phyloP scores from a whole-genome alignment of 1,140 invertebrate species.

The Chrysopa pallens region DNA sequence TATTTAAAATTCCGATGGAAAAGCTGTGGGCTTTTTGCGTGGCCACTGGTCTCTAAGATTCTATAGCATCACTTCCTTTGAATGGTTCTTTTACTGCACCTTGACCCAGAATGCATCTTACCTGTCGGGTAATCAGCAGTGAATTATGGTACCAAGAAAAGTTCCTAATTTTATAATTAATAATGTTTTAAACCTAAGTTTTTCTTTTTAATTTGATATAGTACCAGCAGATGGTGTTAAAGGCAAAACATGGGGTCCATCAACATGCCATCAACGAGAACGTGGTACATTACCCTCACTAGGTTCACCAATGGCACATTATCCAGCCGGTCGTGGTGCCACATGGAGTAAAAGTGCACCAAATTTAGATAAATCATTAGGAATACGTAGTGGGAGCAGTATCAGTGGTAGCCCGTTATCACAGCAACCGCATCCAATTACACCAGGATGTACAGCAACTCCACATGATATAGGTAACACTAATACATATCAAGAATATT shows the following conservation, averaged over 20 bases:
- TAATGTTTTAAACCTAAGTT: too few relatives aligned
- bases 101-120: too few relatives aligned
- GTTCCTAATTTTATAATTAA: too few relatives aligned
- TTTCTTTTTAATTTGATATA: constrained; percentile 25
- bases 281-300: constrained; percentile 46
- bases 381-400: constrained; percentile 25
- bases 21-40: too few relatives aligned
- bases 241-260: constrained; percentile 95
- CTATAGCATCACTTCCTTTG: too few relatives aligned
- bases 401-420: constrained; percentile 19
- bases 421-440: constrained; percentile 18
- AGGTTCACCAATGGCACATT: constrained; percentile 18
- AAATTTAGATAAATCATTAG: constrained; percentile 58
- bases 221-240: constrained; percentile 85
- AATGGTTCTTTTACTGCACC: too few relatives aligned
- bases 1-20: too few relatives aligned
- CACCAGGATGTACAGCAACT: constrained; percentile 1
- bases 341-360: constrained; percentile 45
- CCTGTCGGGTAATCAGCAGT: too few relatives aligned
- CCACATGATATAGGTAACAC: background rate
- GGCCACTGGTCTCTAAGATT: too few relatives aligned
- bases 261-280: constrained; percentile 77
- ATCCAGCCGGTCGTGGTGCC: constrained; percentile 20
- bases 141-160: too few relatives aligned
- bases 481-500: background rate